Percentiles rank a stretch among this genome's conserved stretches.
Conservation (phyloP, 2,113 vertebrate genomes). For the Oxyura jamaicensis region DNA sequence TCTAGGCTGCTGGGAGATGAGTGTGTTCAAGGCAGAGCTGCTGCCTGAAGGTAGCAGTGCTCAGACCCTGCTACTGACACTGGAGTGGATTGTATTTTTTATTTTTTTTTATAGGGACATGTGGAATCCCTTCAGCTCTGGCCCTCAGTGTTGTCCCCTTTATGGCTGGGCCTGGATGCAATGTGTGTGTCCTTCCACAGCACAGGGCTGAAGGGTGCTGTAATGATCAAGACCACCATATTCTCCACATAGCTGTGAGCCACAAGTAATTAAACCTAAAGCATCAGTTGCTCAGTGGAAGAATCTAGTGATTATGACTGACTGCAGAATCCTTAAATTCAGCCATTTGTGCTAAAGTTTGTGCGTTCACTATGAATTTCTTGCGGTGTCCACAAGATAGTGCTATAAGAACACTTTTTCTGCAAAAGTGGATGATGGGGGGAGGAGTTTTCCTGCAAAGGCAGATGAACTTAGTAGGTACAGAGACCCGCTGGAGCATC, state of each 20-base stretch:
- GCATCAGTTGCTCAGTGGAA: neutral
- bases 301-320: fast-evolving
- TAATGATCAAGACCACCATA: neutral
- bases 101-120: neutral
- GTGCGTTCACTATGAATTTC: neutral
- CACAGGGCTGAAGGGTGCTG: neutral
- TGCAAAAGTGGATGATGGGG: neutral
- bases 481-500: neutral
- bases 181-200: fast-evolving
- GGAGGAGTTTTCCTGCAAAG: neutral
- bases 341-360: neutral
- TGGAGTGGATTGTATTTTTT: neutral
- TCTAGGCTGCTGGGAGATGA: fast-evolving
- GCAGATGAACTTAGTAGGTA: neutral
- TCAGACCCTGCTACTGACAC: neutral
- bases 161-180: neutral
- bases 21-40: fast-evolving
- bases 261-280: neutral
- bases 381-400: slow-evolving; percentile 43
- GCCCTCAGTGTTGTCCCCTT: neutral
- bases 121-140: neutral
- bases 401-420: neutral
- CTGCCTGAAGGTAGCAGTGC: neutral
- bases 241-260: neutral
- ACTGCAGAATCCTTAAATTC: neutral